Evolutionary conservation across 2,113 vertebrate species (phyloP), one percentile per base, ranked within the genome.

Genomic region (Cacatua alba): DNA sequence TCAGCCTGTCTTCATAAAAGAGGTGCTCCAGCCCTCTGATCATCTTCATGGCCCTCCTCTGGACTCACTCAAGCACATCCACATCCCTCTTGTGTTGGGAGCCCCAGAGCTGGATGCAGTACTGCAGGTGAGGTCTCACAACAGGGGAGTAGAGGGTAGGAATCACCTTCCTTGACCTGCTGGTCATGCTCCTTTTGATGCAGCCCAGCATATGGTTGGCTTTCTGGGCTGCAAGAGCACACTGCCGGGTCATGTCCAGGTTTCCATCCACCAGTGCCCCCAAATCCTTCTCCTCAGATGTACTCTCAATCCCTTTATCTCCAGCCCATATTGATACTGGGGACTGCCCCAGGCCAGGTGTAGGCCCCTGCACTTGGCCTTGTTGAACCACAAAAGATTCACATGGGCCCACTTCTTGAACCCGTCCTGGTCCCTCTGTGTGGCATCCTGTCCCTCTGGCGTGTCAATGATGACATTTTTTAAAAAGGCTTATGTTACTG

Each of bases 151-250:
- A 60, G 44, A 67, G 33, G 9, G 7, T 5, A 11, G 53, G 44
- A 41, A 80, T 67, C n/a, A 12, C 8, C 7, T 31, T 17, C 24
- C 67, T 31, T 0, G 0, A 4, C 37, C 19, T 26, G 14, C n/a
- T 49, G 17, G 0, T 13, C 35, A 13, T 1, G 0, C 2, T 55
- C 18, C 63, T 35, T 21, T 25, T 17, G 44, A 25, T 9, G 31
- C 31, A 79, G 37, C 17, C n/a, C 46, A 1, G 25, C n/a, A 44
- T 5, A 31, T 2, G 11, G 29, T 21, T 53, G n/a, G 20, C 20
- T 46, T 67, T 41, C 17, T 18, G 52, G 19, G 14, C 29, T 5
- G 0, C 2, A 7, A 53, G 20, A 13, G n/a, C n/a, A 23, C 60
- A 8, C 21, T 41, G n/a, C 24, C 29, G 8, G 33, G 3, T 63